These are phyloP conservation scores for Brevipalpus yothersi DNA, from an alignment of 1,140 invertebrate genomes.

Conservation along the genomic window DNA sequence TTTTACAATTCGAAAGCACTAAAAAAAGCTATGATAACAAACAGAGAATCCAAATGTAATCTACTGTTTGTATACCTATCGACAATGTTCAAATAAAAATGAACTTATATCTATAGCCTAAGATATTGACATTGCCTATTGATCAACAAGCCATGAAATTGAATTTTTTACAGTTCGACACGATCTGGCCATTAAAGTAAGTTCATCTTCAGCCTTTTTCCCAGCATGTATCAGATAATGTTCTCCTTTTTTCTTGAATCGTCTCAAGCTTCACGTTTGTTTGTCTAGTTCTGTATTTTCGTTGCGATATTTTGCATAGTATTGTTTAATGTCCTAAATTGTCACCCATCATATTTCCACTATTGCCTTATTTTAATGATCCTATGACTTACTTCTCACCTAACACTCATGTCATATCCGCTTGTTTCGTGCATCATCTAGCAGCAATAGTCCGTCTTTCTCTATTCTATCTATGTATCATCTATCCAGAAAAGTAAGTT, in stretches of 20 bases:
- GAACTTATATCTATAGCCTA: neutral
- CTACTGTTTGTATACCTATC: neutral
- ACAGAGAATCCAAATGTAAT: neutral
- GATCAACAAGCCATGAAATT: neutral
- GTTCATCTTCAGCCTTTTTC: neutral
- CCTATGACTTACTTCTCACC: no score
- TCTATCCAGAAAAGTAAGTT: no score
- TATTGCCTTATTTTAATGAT: no score
- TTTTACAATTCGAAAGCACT: constrained; percentile 26
- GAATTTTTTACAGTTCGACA: neutral
- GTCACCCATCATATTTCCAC: no score
- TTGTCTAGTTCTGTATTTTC: no score
- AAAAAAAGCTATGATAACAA: constrained; percentile 20
- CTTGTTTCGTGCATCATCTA: no score
- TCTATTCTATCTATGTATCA: no score
- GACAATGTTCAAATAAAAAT: neutral
- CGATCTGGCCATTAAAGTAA: neutral
- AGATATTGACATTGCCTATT: neutral
- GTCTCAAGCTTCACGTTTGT: no score
- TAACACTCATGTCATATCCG: no score
- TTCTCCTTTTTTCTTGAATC: neutral
- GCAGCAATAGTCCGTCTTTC: no score
- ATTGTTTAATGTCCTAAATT: no score
- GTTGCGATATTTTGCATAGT: no score
- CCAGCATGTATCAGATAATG: neutral